These are phyloP conservation scores for Malurus alboscapulatus DNA, from an alignment of 2,113 vertebrate species.

Conservation along the genomic window DNA sequence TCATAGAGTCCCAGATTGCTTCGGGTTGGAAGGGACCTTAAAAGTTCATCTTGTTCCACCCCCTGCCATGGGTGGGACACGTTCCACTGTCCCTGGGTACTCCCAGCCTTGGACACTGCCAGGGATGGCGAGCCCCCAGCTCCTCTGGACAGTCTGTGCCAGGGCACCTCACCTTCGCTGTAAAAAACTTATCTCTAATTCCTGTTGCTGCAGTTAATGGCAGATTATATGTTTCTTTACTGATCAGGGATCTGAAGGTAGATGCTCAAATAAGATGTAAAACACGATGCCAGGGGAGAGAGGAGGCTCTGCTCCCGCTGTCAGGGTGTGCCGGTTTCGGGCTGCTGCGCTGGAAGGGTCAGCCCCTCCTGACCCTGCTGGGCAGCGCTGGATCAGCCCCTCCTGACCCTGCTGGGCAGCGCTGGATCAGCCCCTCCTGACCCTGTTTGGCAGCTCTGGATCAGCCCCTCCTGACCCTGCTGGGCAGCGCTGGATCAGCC, in stretches of 20 bases:
- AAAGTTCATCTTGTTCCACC: not conserved
- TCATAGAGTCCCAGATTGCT: not conserved
- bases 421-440: too few relatives aligned
- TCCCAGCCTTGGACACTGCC: not conserved
- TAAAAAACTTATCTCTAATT: not conserved
- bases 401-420: too few relatives aligned
- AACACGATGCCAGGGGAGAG: accelerated
- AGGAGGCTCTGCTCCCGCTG: not conserved
- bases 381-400: not conserved
- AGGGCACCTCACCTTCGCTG: not conserved
- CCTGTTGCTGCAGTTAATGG: not conserved
- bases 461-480: too few relatives aligned
- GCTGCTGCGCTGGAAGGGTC: not conserved
- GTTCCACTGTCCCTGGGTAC: not conserved
- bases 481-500: not conserved
- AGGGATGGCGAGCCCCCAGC: not conserved
- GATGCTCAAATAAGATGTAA: not conserved
- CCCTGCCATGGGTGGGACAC: not conserved
- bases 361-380: not conserved
- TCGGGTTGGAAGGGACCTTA: not conserved
- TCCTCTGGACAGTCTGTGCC: not conserved
- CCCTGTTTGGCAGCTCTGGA: too few relatives aligned
- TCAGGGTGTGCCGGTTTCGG: accelerated
- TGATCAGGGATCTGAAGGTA: not conserved
- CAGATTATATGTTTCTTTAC: not conserved